Evolutionary conservation across 2,888 invertebrate genomes (phyloP).

Genomic region (Calliphora vomitoria): DNA sequence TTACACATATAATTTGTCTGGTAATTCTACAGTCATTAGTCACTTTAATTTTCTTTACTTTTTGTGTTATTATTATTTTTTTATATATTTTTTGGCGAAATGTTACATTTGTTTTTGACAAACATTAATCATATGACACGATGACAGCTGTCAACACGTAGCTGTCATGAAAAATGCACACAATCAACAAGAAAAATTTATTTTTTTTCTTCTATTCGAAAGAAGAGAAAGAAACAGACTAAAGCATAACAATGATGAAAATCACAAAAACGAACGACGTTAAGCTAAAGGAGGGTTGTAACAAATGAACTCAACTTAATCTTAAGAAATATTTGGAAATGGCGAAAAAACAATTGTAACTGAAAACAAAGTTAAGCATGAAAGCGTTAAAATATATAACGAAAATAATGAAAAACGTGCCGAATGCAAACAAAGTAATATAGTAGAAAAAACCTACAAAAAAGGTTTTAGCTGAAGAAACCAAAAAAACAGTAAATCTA

Average conservation of each 20-base stretch:
- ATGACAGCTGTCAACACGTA: constrained; percentile 80
- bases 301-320: constrained; percentile 69
- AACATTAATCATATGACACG: constrained; percentile 81
- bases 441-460: not conserved
- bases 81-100: constrained; percentile 64
- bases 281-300: constrained; percentile 58
- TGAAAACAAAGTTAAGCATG: constrained; percentile 55
- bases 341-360: constrained; percentile 15
- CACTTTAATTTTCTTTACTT: constrained; percentile 56
- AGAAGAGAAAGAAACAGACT: constrained; percentile 41
- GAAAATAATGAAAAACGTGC: constrained; percentile 68
- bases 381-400: constrained; percentile 55
- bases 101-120: constrained; percentile 76
- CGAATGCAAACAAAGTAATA: constrained; percentile 3
- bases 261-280: constrained; percentile 45
- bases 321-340: constrained; percentile 63
- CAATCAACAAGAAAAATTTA: constrained; percentile 57
- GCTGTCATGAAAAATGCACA: constrained; percentile 75
- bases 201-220: not conserved
- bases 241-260: constrained; percentile 59
- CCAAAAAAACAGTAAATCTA: constrained; percentile 28
- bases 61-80: constrained; percentile 18
- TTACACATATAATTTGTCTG: constrained; percentile 67
- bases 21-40: constrained; percentile 74
- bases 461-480: constrained; percentile 26